Evolutionary conservation across 1,140 invertebrate genomes (phyloP).

Genomic region (Atta colombica): DNA sequence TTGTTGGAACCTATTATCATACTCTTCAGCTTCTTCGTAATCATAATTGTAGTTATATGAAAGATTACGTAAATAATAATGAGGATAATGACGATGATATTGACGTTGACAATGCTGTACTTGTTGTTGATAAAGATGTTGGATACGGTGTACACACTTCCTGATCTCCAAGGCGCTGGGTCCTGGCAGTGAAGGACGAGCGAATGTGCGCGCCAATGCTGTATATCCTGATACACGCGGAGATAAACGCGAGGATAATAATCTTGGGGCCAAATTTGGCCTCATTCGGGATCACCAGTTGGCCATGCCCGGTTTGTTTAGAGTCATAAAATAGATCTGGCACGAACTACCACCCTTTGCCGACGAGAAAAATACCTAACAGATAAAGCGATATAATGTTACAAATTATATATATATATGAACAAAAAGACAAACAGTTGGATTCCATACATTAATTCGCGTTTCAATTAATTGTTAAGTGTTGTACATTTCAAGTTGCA

Average conservation of each 20-base stretch:
- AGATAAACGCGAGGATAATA: constrained; percentile 68
- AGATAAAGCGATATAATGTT: neutral
- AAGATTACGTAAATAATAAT: constrained; percentile 63
- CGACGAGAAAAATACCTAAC: constrained; percentile 98
- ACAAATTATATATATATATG: neutral
- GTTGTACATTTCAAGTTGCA: neutral
- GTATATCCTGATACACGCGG: constrained; percentile 67
- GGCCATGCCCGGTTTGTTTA: constrained; percentile 99
- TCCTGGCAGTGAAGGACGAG: constrained; percentile 80
- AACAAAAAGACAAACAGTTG: neutral
- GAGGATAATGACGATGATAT: constrained; percentile 49
- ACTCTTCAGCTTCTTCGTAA: constrained; percentile 60
- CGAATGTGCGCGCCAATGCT: constrained; percentile 65
- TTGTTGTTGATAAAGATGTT: constrained; percentile 65
- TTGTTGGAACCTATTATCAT: constrained; percentile 59
- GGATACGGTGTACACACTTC: constrained; percentile 79
- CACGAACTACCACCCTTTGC: constrained; percentile 99
- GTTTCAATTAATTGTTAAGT: neutral
- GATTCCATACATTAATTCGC: too few relatives aligned
- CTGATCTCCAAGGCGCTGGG: constrained; percentile 74
- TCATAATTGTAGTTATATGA: constrained; percentile 68
- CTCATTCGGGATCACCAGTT: constrained; percentile 95
- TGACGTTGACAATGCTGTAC: constrained; percentile 38
- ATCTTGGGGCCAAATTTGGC: constrained; percentile 79
- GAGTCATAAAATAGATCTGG: constrained; percentile 99